Evolutionary conservation across 2,113 vertebrate genomes (phyloP).

Genomic region (Oryzias javanicus): DNA sequence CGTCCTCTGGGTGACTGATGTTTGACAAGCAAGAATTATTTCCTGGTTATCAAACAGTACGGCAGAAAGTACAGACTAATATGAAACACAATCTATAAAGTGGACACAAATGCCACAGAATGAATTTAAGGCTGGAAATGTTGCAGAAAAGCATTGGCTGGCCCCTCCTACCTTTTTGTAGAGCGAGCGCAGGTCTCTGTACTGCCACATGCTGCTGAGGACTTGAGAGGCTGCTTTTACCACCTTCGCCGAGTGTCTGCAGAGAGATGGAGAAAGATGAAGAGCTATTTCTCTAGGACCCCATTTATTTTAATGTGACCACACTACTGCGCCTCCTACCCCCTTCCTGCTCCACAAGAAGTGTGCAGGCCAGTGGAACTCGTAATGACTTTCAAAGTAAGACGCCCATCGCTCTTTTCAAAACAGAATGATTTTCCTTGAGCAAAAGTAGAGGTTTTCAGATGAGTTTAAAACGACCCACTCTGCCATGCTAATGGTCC

Average conservation of each 20-base stretch:
- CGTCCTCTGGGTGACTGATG: background rate
- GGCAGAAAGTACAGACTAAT: background rate
- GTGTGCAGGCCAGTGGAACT: conserved; percentile 11
- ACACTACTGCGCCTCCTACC: conserved; percentile 20
- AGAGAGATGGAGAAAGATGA: conserved; percentile 40
- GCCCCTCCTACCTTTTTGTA: conserved; percentile 93
- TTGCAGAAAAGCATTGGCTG: background rate
- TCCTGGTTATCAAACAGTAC: background rate
- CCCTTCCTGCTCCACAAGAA: conserved; percentile 21
- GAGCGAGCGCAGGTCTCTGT: conserved; percentile 97
- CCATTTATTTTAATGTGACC: conserved; percentile 19
- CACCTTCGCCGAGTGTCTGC: conserved; percentile 97
- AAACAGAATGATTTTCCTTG: conserved; percentile 32
- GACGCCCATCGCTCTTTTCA: conserved; percentile 44
- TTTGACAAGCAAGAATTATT: background rate
- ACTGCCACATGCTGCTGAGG: conserved; percentile 99
- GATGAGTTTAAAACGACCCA: conserved; percentile 59
- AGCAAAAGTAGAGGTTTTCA: conserved; percentile 34
- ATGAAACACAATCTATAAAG: background rate
- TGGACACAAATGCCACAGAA: background rate
- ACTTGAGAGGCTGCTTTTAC: conserved; percentile 99
- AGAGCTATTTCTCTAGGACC: conserved; percentile 24
- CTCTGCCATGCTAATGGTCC: conserved; percentile 53
- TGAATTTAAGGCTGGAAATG: background rate
- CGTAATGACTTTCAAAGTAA: conserved; percentile 27